phyloP scores from a whole-genome alignment of 2,888 invertebrate species.

The Xanthia togata region DNA sequence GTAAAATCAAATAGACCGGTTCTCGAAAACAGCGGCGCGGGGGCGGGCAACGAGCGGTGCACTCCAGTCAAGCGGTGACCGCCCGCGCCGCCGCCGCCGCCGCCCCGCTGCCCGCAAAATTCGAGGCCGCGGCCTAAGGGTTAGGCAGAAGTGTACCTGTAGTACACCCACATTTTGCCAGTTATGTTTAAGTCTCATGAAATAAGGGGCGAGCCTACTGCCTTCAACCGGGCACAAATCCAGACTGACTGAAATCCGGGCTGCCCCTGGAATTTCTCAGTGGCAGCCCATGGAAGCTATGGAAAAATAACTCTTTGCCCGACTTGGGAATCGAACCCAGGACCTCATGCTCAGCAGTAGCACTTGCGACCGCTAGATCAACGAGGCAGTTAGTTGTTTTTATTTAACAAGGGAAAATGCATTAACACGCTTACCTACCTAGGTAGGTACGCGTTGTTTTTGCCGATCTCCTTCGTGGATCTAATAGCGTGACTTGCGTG shows the following conservation, averaged over 20 bases:
- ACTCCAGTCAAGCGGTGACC: no score
- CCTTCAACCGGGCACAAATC: neutral
- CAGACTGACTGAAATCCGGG: neutral
- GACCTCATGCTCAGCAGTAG: neutral
- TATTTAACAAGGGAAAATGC: constrained; percentile 46
- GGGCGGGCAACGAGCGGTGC: no score
- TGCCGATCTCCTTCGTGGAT: constrained; percentile 65
- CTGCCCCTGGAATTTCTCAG: neutral
- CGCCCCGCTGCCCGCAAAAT: no score
- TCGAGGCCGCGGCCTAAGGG: no score
- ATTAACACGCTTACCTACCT: constrained; percentile 31
- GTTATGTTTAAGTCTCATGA: neutral
- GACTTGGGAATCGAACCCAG: neutral
- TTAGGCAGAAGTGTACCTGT: neutral
- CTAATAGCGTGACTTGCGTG: constrained; percentile 66
- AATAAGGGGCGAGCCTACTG: neutral
- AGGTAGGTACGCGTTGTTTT: constrained; percentile 23
- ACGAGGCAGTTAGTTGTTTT: constrained; percentile 7
- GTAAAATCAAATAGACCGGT: no score
- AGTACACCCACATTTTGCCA: neutral
- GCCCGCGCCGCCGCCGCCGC: no score
- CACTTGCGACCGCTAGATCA: neutral
- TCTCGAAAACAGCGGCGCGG: no score
- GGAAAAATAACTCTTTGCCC: neutral
- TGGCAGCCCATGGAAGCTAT: no score